phyloP scores from a whole-genome alignment of 2,797 vertebrate species.

The Poecilia velifera region DNA sequence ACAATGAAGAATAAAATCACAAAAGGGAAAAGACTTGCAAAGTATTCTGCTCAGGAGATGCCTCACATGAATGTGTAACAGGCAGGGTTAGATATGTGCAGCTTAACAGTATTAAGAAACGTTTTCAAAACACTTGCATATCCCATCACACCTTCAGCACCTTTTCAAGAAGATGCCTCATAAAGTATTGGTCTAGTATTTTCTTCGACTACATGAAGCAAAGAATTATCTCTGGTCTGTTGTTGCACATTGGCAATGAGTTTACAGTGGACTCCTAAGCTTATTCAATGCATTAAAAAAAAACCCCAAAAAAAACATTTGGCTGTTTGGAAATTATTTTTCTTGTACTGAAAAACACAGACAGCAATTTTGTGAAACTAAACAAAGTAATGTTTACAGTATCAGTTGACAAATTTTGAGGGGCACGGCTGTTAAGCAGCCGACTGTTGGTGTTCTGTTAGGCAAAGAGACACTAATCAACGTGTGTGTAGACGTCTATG shows the following conservation, averaged over 20 bases:
- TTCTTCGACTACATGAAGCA: not conserved
- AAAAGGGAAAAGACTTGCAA: not conserved
- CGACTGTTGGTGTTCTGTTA: not conserved
- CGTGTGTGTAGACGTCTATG: not conserved
- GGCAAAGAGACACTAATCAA: not conserved
- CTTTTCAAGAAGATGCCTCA: not conserved
- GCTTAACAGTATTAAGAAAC: not conserved
- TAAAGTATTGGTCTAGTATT: not conserved
- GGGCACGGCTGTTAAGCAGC: not conserved
- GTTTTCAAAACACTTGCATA: not conserved
- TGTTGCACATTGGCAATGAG: not conserved
- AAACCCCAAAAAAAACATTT: not conserved
- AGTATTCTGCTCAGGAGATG: not conserved
- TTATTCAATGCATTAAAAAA: not conserved
- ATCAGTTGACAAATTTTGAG: not conserved
- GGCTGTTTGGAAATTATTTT: not conserved
- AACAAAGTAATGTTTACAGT: not conserved
- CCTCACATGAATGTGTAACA: not conserved
- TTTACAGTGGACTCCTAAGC: not conserved
- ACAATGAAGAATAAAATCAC: not conserved
- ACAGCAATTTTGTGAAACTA: not conserved
- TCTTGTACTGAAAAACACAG: not conserved
- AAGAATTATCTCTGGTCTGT: not conserved
- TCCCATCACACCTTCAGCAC: not conserved
- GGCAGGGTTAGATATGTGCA: not conserved